Base-by-base conservation (phyloP, 2,888 invertebrate genomes). In the Elysia crispata region DNA sequence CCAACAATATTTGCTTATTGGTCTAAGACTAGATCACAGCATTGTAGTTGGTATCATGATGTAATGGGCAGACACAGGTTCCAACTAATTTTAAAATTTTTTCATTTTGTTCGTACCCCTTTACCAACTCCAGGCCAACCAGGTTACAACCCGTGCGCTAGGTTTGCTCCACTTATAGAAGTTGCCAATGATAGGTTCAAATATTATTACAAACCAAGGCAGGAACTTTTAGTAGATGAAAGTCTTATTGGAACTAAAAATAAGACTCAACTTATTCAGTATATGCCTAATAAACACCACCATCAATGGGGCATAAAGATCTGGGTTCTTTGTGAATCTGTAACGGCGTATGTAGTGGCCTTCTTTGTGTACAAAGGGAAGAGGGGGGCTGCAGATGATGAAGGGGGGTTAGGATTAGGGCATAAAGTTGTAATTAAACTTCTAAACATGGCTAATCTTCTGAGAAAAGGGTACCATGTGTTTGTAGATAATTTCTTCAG, bases 41-140 rank as follows among this genome's bases (percentile, higher is more conserved):
- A 25, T n/a, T n/a, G 6, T 25, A n/a, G 23, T 23, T 60, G 60
- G 60, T 60, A 23, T 60, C 25, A n/a, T 60, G 60, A 60, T 60
- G 60, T 60, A 25, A 60, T 60, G 60, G 25, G n/a, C n/a, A 60
- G 60, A 60, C 23, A 60, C 23, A 60, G 60, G 25, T 60, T 60
- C 60, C 60, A 60, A 25, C 60, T 60, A 60, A n/a, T 60, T 60
- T 60, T 60, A 25, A 60, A 60, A 60, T 60, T 60, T 60, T 60
- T 60, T 25, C 60, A 60, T 25, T 25, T 60, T 60, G 60, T 60
- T n/a, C n/a, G 60, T 23, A 60, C 60, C 25, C 60, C 60, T 60
- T 25, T 60, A n/a, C 60, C 60, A 60, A 60, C 60, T 60, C 60
- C 60, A n/a, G 60, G 60, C 25, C 60, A 60, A 25, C 60, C 60